These are phyloP conservation scores for Seriola aureovittata DNA, from an alignment of 2,113 vertebrate genomes.

Conservation along the genomic window DNA sequence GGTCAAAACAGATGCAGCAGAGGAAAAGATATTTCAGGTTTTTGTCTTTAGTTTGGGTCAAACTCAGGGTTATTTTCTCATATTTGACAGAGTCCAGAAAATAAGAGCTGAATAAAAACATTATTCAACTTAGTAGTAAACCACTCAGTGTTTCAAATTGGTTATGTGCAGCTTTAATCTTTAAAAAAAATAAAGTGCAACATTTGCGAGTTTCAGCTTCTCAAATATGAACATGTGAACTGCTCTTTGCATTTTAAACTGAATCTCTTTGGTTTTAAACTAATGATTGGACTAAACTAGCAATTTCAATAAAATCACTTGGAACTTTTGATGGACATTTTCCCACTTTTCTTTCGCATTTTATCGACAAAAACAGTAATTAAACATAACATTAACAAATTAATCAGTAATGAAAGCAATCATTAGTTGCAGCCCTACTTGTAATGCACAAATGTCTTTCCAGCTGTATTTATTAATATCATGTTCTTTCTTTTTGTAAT, in stretches of 20 bases:
- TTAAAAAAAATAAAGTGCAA: no score
- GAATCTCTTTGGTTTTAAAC: not conserved
- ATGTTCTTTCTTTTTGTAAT: conserved; percentile 13
- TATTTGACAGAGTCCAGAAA: not conserved
- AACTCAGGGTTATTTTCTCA: not conserved
- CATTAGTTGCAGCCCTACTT: not conserved
- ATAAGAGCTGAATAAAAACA: not conserved
- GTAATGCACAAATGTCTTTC: not conserved
- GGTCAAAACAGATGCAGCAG: not conserved
- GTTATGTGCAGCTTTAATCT: no score
- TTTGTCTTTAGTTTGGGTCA: not conserved
- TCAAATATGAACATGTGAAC: not conserved
- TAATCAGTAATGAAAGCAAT: not conserved
- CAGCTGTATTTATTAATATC: conserved; percentile 5
- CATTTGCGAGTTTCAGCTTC: not conserved
- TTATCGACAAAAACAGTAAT: not conserved
- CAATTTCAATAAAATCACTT: not conserved
- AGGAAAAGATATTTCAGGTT: not conserved
- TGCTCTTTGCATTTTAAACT: not conserved
- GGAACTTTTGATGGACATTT: not conserved
- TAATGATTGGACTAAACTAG: no score
- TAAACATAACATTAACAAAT: not conserved
- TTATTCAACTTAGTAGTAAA: no score
- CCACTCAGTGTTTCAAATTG: no score
- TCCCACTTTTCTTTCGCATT: not conserved